Conservation (phyloP, 1,140 invertebrate species). For the Trichonephila clavipes region DNA sequence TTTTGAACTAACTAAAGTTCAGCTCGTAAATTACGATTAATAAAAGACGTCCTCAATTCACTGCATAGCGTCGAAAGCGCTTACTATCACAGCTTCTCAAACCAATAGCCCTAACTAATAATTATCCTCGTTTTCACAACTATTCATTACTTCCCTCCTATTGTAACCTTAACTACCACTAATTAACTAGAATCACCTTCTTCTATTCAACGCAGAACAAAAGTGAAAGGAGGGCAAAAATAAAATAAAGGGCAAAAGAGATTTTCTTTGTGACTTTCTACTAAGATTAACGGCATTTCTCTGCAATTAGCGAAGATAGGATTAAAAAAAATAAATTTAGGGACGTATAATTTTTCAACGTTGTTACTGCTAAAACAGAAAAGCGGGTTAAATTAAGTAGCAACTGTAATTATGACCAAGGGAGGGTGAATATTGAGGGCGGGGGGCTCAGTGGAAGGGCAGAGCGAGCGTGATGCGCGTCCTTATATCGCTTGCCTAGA, state of each 20-base stretch:
- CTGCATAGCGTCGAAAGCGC: not conserved
- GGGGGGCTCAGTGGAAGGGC: not conserved
- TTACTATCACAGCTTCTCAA: not conserved
- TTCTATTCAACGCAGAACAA: not conserved
- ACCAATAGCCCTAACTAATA: not conserved
- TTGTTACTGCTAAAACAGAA: not conserved
- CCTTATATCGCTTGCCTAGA: constrained; percentile 11
- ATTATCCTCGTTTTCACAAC: not conserved
- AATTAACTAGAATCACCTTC: not conserved
- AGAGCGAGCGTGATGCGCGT: not conserved
- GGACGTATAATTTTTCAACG: constrained; percentile 45
- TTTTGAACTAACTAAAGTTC: not conserved
- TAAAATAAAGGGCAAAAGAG: not conserved
- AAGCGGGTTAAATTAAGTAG: constrained; percentile 49
- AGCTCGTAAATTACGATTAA: not conserved
- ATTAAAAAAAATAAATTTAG: constrained; percentile 4
- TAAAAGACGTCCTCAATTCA: not conserved
- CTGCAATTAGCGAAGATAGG: constrained; percentile 35
- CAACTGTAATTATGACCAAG: constrained; percentile 50
- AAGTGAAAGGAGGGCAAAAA: not conserved
- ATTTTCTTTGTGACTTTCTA: constrained; percentile 13
- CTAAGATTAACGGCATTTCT: constrained; percentile 29
- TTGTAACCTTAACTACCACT: not conserved
- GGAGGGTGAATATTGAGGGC: not conserved
- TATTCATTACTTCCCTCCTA: not conserved